Evolutionary conservation across 2,888 invertebrate genomes (phyloP).

Genomic region (Lithodes maja): DNA sequence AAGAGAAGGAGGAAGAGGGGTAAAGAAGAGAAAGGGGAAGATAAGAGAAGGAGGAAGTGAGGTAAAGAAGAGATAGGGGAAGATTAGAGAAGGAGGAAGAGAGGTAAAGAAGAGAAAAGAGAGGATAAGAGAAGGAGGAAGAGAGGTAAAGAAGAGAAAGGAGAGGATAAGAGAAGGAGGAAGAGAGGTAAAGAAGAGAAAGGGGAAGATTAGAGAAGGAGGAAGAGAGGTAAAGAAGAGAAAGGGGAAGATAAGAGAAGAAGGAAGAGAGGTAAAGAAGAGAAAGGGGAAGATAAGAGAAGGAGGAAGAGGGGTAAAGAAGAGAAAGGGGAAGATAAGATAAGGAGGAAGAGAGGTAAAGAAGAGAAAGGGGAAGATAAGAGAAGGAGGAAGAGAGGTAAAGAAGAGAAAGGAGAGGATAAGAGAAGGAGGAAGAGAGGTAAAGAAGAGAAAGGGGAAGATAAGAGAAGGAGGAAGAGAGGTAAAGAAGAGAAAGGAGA

Average conservation of each 20-base stretch:
- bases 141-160: neutral
- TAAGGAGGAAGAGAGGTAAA: neutral
- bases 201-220: neutral
- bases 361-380: neutral
- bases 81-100: too few relatives aligned
- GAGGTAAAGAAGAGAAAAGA: neutral
- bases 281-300: neutral
- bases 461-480: neutral
- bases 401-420: neutral
- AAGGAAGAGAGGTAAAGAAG: neutral
- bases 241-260: neutral
- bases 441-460: neutral
- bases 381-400: neutral
- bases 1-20: neutral
- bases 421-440: neutral
- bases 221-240: neutral
- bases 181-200: neutral
- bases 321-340: neutral
- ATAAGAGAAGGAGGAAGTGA: neutral
- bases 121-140: neutral
- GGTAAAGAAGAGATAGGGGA: neutral
- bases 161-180: neutral
- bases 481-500: neutral
- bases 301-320: neutral
- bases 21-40: neutral